A percentile compares a stretch with the other conserved stretches of the same genome.
Evolutionary conservation across 2,113 vertebrate species (phyloP).

Genomic region (Phylloscopus trochilus): DNA sequence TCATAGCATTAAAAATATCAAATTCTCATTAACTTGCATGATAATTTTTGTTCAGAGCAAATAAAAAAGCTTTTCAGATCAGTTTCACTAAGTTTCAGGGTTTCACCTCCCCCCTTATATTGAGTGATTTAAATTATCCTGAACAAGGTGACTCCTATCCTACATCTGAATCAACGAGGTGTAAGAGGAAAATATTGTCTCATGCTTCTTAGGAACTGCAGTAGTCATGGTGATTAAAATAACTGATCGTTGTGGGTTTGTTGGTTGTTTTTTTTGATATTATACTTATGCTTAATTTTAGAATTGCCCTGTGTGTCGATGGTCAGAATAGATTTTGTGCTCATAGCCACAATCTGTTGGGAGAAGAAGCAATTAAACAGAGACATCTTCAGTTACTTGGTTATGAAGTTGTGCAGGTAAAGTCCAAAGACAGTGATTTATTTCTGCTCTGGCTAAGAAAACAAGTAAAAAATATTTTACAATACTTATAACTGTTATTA

Average conservation of each 20-base stretch:
- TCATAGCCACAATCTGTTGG: conserved; percentile 77
- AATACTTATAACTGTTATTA: background rate
- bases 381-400: conserved; percentile 88
- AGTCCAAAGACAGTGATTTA: background rate
- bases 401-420: conserved; percentile 90
- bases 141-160: background rate
- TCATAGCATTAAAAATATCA: background rate
- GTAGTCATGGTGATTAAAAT: background rate
- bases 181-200: background rate
- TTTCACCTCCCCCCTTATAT: background rate
- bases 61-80: background rate
- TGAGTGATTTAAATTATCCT: background rate
- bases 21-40: background rate
- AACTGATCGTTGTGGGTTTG: background rate
- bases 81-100: background rate
- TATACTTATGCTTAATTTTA: conserved; percentile 12
- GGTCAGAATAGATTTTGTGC: conserved; percentile 83
- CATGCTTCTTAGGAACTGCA: background rate
- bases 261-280: background rate
- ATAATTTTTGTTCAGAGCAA: background rate
- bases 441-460: background rate
- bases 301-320: conserved; percentile 85
- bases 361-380: conserved; percentile 88
- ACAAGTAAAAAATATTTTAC: background rate
- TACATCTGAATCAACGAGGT: background rate